A percentile compares a stretch with the other conserved stretches of the same genome.
Conservation (phyloP, 1,140 invertebrate species). For the Drosophila ananassae region DNA sequence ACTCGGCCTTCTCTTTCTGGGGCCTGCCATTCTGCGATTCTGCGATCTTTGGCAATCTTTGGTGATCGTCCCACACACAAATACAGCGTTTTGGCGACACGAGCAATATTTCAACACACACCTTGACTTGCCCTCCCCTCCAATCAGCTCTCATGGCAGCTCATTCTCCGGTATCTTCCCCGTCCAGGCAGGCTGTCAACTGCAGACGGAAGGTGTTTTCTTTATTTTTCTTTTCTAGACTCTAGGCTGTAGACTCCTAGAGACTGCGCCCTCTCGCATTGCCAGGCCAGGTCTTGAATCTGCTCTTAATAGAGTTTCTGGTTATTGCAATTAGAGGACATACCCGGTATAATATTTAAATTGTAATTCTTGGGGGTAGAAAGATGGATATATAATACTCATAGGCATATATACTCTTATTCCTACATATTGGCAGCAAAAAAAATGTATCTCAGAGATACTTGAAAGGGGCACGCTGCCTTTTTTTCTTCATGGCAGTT, state of each 20-base stretch:
- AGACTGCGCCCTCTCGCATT: conserved; percentile 76
- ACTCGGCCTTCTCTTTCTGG: conserved; percentile 20
- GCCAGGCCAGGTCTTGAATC: conserved; percentile 13
- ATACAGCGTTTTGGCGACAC: conserved; percentile 26
- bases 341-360: no score
- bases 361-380: no score
- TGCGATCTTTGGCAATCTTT: conserved; percentile 35
- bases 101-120: conserved; percentile 44
- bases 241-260: background rate
- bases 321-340: background rate
- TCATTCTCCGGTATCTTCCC: conserved; percentile 28
- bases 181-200: conserved; percentile 60
- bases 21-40: conserved; percentile 34
- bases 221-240: conserved; percentile 15
- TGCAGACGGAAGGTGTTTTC: conserved; percentile 30
- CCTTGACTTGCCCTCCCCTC: conserved; percentile 54
- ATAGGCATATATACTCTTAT: no score
- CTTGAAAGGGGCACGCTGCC: conserved; percentile 42
- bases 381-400: no score
- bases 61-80: conserved; percentile 73
- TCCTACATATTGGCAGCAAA: conserved; percentile 11
- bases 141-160: no score
- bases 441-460: conserved; percentile 58
- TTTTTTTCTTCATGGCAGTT: conserved; percentile 62
- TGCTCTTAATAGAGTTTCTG: conserved; percentile 8